These are phyloP conservation scores for Parnassius orleans DNA, from an alignment of 2,888 invertebrate genomes.

Conservation along the genomic window DNA sequence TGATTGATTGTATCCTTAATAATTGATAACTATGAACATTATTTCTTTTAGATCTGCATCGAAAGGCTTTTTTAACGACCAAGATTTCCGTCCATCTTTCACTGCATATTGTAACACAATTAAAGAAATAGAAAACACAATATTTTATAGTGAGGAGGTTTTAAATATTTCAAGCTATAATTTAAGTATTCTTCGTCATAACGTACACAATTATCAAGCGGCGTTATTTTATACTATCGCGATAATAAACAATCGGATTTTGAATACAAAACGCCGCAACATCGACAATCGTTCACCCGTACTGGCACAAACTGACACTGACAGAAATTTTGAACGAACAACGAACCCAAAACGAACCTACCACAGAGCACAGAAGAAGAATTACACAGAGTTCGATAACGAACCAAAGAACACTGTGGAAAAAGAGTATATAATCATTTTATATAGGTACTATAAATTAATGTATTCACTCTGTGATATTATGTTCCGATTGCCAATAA, in stretches of 20 bases:
- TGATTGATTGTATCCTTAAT: conserved; percentile 47
- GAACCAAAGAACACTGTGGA: too few relatives aligned
- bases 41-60: conserved; percentile 56
- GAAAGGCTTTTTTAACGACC: conserved; percentile 51
- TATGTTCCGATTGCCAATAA: too few relatives aligned
- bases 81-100: conserved; percentile 64
- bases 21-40: conserved; percentile 57
- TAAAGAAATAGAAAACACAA: conserved; percentile 20
- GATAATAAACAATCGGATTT: conserved; percentile 35
- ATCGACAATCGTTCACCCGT: conserved; percentile 29
- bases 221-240: conserved; percentile 28
- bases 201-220: conserved; percentile 19
- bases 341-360: not conserved
- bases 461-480: too few relatives aligned
- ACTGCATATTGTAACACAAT: conserved; percentile 40
- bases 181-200: not conserved
- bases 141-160: not conserved
- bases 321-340: conserved; percentile 22
- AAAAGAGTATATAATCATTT: too few relatives aligned
- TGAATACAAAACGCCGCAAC: conserved; percentile 31
- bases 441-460: too few relatives aligned
- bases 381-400: too few relatives aligned
- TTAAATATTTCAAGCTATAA: conserved; percentile 1
- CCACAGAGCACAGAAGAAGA: too few relatives aligned
- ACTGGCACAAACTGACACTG: conserved; percentile 38